These are phyloP conservation scores for Bimastos eiseni DNA, from an alignment of 2,888 invertebrate genomes.

Conservation along the genomic window DNA sequence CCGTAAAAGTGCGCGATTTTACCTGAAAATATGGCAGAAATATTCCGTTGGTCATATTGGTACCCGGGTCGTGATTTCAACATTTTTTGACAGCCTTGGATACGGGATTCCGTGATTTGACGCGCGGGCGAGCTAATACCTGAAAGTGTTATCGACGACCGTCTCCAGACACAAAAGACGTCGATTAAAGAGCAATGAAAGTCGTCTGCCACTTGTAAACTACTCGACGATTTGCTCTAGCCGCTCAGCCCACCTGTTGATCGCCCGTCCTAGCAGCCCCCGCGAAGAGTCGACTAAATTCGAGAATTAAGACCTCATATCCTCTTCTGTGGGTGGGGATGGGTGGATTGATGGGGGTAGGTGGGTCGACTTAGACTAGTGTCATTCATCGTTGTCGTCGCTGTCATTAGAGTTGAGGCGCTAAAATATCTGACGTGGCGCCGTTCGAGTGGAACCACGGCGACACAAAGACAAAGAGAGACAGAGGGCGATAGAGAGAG, in stretches of 20 bases:
- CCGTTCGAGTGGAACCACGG: not conserved
- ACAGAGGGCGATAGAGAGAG: not conserved
- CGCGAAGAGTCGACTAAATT: too few species aligned
- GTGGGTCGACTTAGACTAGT: not conserved
- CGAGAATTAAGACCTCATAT: too few species aligned
- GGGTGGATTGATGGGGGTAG: not conserved
- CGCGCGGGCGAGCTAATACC: not conserved
- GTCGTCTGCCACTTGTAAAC: not conserved
- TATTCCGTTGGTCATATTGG: too few species aligned
- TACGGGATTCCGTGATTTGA: not conserved
- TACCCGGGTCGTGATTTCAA: too few species aligned
- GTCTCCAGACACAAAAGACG: not conserved
- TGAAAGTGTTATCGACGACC: not conserved
- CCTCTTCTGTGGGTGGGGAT: not conserved
- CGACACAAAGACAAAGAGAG: not conserved
- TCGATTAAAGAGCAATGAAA: slow-evolving; percentile 5
- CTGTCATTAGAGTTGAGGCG: not conserved
- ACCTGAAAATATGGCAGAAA: too few species aligned
- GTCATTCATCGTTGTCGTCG: not conserved
- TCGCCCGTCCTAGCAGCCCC: not conserved
- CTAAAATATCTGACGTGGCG: not conserved
- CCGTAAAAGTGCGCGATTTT: too few species aligned
- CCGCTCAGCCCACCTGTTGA: not conserved
- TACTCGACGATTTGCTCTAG: not conserved
- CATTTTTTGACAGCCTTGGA: too few species aligned